Evolutionary conservation across 1,140 invertebrate genomes (phyloP).

Genomic region (Zeugodacus cucurbitae): DNA sequence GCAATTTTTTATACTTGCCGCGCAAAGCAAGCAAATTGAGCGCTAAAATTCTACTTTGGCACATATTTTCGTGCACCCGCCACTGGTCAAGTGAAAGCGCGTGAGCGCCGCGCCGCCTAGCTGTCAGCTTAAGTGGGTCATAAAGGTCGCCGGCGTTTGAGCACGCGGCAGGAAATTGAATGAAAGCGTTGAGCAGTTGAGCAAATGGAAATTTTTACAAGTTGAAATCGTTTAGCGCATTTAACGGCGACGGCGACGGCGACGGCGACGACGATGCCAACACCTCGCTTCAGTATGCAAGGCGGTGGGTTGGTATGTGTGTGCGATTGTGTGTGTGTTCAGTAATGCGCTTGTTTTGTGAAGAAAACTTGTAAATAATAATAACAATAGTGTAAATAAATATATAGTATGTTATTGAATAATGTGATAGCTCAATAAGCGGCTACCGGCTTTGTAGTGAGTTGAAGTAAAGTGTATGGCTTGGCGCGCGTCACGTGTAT

Average conservation of each 20-base stretch:
- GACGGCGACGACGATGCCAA: background rate
- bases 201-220: slow-evolving; percentile 3
- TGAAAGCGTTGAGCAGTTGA: background rate
- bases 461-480: background rate
- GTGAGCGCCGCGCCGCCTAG: background rate
- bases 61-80: background rate
- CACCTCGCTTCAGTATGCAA: background rate
- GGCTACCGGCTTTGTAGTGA: background rate
- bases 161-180: slow-evolving; percentile 10
- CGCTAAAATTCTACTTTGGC: background rate
- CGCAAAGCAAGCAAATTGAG: background rate
- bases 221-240: slow-evolving; percentile 18
- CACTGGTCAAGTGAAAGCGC: background rate
- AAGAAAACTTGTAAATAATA: background rate
- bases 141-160: background rate
- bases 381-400: background rate
- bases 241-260: background rate
- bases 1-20: background rate
- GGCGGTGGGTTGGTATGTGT: background rate
- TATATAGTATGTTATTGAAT: background rate
- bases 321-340: background rate
- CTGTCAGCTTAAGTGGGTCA: background rate
- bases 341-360: background rate
- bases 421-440: background rate
- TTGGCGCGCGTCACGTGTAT: background rate